These are phyloP conservation scores for Hanleya hanleyi DNA, from an alignment of 2,888 invertebrate genomes.

Conservation along the genomic window DNA sequence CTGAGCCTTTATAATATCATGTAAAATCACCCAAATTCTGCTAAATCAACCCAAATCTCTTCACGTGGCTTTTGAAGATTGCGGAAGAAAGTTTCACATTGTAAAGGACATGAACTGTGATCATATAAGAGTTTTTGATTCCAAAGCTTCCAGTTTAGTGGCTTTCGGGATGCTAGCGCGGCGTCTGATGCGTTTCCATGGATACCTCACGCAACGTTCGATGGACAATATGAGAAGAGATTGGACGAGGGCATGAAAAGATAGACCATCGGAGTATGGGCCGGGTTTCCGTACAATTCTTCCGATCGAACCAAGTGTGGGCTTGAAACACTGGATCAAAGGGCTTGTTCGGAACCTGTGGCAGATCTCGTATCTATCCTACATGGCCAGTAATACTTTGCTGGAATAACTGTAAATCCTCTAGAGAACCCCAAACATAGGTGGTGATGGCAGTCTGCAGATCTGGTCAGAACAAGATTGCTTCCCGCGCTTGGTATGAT, in stretches of 20 bases:
- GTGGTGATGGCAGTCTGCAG: too few species aligned
- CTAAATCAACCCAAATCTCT: conserved; percentile 6
- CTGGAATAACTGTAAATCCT: too few species aligned
- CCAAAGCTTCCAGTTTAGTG: neutral
- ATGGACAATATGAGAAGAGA: neutral
- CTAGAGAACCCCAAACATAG: too few species aligned
- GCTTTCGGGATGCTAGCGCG: neutral
- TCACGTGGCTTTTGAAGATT: conserved; percentile 3
- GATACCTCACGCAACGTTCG: neutral
- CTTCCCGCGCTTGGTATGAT: too few species aligned
- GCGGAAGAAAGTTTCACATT: conserved; percentile 6
- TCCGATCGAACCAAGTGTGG: too few species aligned
- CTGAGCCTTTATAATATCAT: conserved; percentile 7
- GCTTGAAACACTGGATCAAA: conserved; percentile 7
- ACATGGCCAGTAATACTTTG: too few species aligned
- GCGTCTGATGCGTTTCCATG: conserved; percentile 1
- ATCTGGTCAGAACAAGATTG: too few species aligned
- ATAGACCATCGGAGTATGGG: too few species aligned
- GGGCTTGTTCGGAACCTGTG: too few species aligned
- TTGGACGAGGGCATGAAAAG: neutral
- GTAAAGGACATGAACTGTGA: conserved; percentile 7
- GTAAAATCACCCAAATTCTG: conserved; percentile 2
- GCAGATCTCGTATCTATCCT: too few species aligned
- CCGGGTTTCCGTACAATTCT: too few species aligned
- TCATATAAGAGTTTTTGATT: conserved; percentile 10